Conservation (phyloP, 1,140 invertebrate genomes). For the Leptinotarsa defecta region DNA sequence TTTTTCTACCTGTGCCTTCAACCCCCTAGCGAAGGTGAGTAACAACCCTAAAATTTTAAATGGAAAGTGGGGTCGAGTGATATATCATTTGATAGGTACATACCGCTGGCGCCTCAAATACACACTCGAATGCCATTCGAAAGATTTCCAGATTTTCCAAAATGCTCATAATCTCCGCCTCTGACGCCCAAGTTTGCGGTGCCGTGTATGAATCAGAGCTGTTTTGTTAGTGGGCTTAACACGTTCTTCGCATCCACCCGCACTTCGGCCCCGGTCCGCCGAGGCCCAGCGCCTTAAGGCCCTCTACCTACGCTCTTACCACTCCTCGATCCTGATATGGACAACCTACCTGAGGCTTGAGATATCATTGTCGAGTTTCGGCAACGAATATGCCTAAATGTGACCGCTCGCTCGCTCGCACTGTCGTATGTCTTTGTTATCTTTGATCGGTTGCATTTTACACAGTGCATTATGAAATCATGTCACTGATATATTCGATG, state of each 20-base stretch:
- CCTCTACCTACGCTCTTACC: neutral
- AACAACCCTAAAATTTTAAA: too few relatives aligned
- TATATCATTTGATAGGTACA: too few relatives aligned
- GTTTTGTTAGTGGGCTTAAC: slow-evolving; percentile 5
- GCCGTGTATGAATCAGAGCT: slow-evolving; percentile 2
- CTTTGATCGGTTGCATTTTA: neutral
- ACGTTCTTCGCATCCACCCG: neutral
- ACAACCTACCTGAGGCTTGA: neutral
- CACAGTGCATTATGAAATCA: too few relatives aligned
- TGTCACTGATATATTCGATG: too few relatives aligned
- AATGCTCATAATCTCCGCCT: neutral
- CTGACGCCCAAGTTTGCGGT: neutral
- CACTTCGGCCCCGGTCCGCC: neutral
- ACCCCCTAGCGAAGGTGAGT: too few relatives aligned
- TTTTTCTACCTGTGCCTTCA: too few relatives aligned
- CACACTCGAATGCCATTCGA: too few relatives aligned
- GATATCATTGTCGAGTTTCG: slow-evolving; percentile 8
- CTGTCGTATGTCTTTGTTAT: neutral
- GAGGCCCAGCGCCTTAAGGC: neutral
- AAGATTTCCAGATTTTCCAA: neutral
- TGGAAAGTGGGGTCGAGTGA: too few relatives aligned
- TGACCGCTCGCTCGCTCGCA: neutral
- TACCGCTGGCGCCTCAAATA: too few relatives aligned
- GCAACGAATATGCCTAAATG: neutral
- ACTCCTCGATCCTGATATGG: neutral